Evolutionary conservation across 2,888 invertebrate genomes (phyloP), one percentile per base, ranked within the genome.

Genomic region (Lottia gigantea): DNA sequence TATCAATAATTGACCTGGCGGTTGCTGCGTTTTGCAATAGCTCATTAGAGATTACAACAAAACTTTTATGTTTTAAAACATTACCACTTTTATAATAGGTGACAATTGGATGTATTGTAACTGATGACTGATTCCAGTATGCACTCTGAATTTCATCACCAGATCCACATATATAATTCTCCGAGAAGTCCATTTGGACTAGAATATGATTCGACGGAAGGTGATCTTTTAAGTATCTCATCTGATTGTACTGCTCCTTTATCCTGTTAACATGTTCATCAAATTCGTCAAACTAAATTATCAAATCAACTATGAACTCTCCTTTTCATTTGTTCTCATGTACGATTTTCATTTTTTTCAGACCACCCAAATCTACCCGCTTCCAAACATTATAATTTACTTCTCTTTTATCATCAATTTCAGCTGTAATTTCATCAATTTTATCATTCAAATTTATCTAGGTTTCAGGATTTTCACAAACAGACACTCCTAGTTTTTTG

Each of bases 91-190:
- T 71, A 25, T 47, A 71, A 66, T 75, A 77, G 1, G 71, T 19
- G 6, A 78, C 77, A 31, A 71, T 61, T 31, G 78, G 78, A 45
- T 79, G 77, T 12, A 79, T 63, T 1, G 74, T 77, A 2, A 76
- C 68, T 3, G 66, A 55, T 26, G 47, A 68, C 19, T 45, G 16
- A 66, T 74, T 75, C 75, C 75, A 76, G 55, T 78, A 74, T 0
- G 76, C 74, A 19, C 71, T 70, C 65, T 78, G 79, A 4, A 79
- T 69, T 49, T 79, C 76, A 46, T 76, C 72, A 16, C 65, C 19
- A n/a, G 72, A 46, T 15, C 69, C 26, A 65, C 74, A 77, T 0
- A 67, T 49, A 47, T 65, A 75, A 62, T 75, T 79, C 67, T 74
- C 76, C 2, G 74, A 71, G 66, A 75, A 76, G 47, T 78, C 76